These are phyloP conservation scores for Isoperla grammatica DNA, from an alignment of 2,888 invertebrate species.

Conservation along the genomic window DNA sequence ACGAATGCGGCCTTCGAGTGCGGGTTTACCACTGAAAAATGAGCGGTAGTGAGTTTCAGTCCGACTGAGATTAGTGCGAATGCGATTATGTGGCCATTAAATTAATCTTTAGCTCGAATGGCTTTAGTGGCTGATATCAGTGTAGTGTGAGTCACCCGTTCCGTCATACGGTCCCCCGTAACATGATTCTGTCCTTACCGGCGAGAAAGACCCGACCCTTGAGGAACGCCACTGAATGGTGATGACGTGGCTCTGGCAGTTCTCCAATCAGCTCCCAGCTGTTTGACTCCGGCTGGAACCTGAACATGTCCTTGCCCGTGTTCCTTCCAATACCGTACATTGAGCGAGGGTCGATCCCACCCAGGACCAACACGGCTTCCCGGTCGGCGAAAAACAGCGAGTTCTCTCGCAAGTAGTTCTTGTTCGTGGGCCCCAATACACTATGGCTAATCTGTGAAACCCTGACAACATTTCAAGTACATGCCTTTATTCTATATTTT, in stretches of 20 bases:
- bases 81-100: too few species aligned
- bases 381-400: slow-evolving; percentile 54
- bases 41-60: too few species aligned
- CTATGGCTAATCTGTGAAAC: neutral
- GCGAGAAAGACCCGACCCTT: slow-evolving; percentile 61
- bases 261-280: slow-evolving; percentile 62
- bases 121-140: too few species aligned
- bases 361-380: slow-evolving; percentile 61
- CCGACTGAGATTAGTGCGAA: too few species aligned
- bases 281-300: slow-evolving; percentile 50
- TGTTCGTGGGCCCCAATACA: slow-evolving; percentile 33
- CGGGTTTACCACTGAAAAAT: too few species aligned
- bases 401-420: slow-evolving; percentile 47
- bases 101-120: too few species aligned
- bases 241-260: slow-evolving; percentile 63
- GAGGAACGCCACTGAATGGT: slow-evolving; percentile 59
- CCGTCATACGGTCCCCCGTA: too few species aligned
- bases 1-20: too few species aligned
- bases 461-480: neutral
- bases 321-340: slow-evolving; percentile 52
- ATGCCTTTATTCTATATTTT: too few species aligned
- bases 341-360: slow-evolving; percentile 61
- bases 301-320: slow-evolving; percentile 55
- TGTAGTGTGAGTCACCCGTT: too few species aligned
- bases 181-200: slow-evolving; percentile 51